These are phyloP conservation scores for Platyscapa corneri DNA, from an alignment of 1,140 invertebrate genomes.

Conservation along the genomic window DNA sequence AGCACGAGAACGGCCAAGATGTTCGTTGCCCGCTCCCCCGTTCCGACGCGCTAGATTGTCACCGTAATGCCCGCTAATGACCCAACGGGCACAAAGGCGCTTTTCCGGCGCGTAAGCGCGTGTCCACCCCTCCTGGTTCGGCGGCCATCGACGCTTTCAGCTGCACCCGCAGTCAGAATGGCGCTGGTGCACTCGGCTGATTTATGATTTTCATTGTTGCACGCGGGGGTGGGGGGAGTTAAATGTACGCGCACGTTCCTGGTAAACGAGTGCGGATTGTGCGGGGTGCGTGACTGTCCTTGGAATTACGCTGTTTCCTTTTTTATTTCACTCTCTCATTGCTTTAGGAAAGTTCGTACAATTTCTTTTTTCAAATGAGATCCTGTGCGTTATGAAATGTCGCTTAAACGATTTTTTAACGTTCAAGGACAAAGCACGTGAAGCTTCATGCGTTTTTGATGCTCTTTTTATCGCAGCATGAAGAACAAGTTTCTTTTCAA, in stretches of 20 bases:
- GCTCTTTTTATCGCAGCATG: too few species aligned
- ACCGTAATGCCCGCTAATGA: conserved; percentile 32
- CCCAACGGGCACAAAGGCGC: not conserved
- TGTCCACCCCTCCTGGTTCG: not conserved
- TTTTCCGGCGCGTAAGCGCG: not conserved
- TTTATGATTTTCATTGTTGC: conserved; percentile 37
- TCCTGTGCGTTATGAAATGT: too few species aligned
- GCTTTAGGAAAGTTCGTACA: too few species aligned
- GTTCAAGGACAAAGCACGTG: too few species aligned
- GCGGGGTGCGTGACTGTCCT: not conserved
- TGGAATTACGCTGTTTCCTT: conserved; percentile 1
- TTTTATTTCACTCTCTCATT: too few species aligned
- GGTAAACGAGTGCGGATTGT: conserved; percentile 1
- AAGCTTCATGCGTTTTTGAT: too few species aligned
- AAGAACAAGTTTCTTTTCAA: not conserved
- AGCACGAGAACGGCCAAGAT: not conserved
- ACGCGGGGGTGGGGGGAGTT: not conserved
- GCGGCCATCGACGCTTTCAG: conserved; percentile 13
- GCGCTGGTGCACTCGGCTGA: conserved; percentile 23
- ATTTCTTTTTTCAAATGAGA: too few species aligned
- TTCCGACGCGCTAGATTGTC: conserved; percentile 16
- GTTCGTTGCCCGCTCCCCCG: not conserved
- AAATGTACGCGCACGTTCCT: not conserved
- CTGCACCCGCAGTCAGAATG: too few species aligned
- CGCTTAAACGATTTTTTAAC: too few species aligned